Evolutionary conservation across 1,140 invertebrate genomes (phyloP).

Genomic region (Temnothorax nylanderi): DNA sequence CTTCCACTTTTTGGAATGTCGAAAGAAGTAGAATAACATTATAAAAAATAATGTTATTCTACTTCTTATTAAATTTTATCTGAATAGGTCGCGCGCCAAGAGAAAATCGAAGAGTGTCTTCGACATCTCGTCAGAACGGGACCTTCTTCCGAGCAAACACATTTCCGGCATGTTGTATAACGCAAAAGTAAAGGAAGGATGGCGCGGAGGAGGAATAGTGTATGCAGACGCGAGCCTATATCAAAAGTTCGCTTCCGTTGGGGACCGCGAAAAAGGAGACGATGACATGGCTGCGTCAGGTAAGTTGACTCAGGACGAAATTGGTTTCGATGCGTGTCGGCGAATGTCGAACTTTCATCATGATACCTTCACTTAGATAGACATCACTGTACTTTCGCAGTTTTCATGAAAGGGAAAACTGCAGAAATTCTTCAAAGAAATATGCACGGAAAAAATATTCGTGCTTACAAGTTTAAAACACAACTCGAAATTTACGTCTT

Average conservation of each 20-base stretch:
- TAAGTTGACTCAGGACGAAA: constrained; percentile 63
- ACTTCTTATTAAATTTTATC: constrained; percentile 33
- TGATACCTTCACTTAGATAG: constrained; percentile 53
- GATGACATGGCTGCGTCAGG: constrained; percentile 44
- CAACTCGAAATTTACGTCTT: neutral
- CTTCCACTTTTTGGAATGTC: neutral
- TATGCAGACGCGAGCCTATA: constrained; percentile 56
- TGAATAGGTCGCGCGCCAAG: constrained; percentile 5
- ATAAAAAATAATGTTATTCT: neutral
- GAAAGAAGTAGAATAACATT: too few species aligned
- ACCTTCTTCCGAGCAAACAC: constrained; percentile 58
- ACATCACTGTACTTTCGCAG: constrained; percentile 39
- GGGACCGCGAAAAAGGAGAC: constrained; percentile 50
- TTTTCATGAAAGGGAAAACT: constrained; percentile 7
- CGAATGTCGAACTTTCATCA: constrained; percentile 57
- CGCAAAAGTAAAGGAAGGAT: constrained; percentile 45
- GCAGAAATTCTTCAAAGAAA: constrained; percentile 21
- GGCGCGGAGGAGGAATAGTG: constrained; percentile 38
- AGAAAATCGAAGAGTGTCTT: constrained; percentile 36
- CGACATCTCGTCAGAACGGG: constrained; percentile 48
- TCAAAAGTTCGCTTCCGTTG: constrained; percentile 55
- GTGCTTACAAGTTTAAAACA: constrained; percentile 6
- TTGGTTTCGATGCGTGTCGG: constrained; percentile 65
- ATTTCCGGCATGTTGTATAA: constrained; percentile 61
- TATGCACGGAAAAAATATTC: neutral